Base-by-base conservation (phyloP, 2,113 vertebrate genomes). In the Australoheros scitulus region DNA sequence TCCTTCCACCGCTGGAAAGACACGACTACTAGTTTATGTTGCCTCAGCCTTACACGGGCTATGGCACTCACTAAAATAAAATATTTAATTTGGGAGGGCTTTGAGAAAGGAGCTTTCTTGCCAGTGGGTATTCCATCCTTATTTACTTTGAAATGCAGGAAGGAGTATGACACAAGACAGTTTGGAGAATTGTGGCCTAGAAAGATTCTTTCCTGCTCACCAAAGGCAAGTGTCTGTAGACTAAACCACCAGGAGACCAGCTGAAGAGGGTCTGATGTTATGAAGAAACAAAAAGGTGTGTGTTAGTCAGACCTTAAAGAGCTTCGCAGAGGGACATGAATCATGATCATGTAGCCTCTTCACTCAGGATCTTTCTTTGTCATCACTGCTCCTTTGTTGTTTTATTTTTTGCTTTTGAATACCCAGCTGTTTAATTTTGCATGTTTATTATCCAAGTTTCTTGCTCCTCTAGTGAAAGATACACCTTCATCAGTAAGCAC, bases 361-460 rank as follows among this genome's bases (percentile, higher is more conserved):
- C n/a, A 63, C 50, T 32, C 2, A 5, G 29, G 18, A 79, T 83
- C 63, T 72, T 72, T 57, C 38, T 81, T 74, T 83, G 59, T 61
- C 32, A 75, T 64, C 56, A 77, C 13, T 6, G 6, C 63, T 61
- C 9, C 13, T 55, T 50, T 58, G 70, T 68, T 7, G 34, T 7
- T 7, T 38, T 38, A 38, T 38, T 38, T 38, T 38, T 74, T 56
- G 32, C 76, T 76, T 76, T 72, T 59, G 36, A 81, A 59, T 41
- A 55, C 61, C 56, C 32, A 75, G 41, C 81, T 87, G 26, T 90
- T 89, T 60, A 72, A 79, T 91, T 79, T 87, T 29, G 52, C 59
- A 58, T 70, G 77, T 91, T 89, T 89, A 85, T 88, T 34, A 50
- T 79, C 59, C 61, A 41, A 68, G 84, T 86, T 89, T 87, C 47